phyloP scores from a whole-genome alignment of 2,113 vertebrate genomes.

The Rana temporaria region DNA sequence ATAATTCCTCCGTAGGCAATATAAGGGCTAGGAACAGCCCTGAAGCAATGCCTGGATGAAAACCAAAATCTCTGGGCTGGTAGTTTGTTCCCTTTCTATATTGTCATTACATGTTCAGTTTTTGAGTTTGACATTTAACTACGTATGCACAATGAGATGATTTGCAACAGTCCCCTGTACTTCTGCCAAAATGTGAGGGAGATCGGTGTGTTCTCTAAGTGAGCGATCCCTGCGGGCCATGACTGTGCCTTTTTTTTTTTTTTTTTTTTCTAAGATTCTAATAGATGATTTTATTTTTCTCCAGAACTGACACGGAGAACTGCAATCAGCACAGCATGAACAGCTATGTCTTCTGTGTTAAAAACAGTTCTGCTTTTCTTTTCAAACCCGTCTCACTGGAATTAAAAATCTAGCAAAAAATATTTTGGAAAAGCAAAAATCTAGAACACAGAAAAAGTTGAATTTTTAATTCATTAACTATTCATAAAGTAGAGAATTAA shows the following conservation, averaged over 20 bases:
- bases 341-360: background rate
- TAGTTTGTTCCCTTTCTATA: too few species aligned
- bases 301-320: background rate
- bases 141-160: background rate
- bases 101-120: too few species aligned
- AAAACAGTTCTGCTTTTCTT: background rate
- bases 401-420: background rate
- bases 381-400: background rate
- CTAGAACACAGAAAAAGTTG: too few species aligned
- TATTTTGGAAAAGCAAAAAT: background rate
- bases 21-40: too few species aligned
- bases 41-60: too few species aligned
- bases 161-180: background rate
- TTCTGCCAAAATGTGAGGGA: background rate
- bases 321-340: constrained; percentile 1
- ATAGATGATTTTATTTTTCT: constrained; percentile 16
- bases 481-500: background rate
- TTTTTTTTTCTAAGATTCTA: background rate
- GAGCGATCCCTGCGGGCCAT: background rate
- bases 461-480: too few species aligned
- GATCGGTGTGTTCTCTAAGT: background rate
- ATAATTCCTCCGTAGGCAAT: too few species aligned
- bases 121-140: background rate
- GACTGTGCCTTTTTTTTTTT: background rate
- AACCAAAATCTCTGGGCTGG: too few species aligned